Evolutionary conservation across 2,888 invertebrate species (phyloP), one percentile per base, ranked within the genome.

Genomic region (Mythimna vitellina): DNA sequence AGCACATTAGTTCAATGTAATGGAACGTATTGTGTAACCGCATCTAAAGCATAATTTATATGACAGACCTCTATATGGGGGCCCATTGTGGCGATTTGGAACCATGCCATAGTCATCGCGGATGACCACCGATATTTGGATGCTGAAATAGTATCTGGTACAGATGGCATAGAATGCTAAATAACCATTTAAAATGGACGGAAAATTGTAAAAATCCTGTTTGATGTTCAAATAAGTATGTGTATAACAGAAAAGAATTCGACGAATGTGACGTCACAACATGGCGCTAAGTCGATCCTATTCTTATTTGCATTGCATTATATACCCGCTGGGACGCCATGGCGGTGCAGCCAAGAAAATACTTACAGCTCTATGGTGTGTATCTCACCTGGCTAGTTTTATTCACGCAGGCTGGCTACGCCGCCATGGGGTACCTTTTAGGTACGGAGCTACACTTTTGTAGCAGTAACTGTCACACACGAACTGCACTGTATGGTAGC

Each of bases 71-170:
- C 85, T 86, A 81, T 86, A 87, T 86, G 80, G 81, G 75, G 79
- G 87, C 81, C 87, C 81, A 90, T 91, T 92, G 91, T 91, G 81
- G 88, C 86, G 84, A 87, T 87, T 93, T 94, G 94, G 94, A 94
- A 92, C 89, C 83, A 80, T 91, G 94, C 94, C 94, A 94, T 92
- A 88, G 88, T 88, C 64, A 82, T 79, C 64, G 83, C 73, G 78
- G 76, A 78, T 81, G 83, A 82, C 85, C 86, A 80, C 83, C 76
- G 81, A 89, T 90, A 86, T 84, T 87, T 80, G 82, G 79, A 76
- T 71, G 80, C 80, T 86, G 69, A 83, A 83, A 84, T 73, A 77
- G 83, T 82, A 86, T 86, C 77, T 89, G 85, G 74, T 82, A 74
- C 73, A 76, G 81, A 83, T 78, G 67, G 65, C 63, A 60, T 35